A percentile compares a stretch with the other conserved stretches of the same genome.
Evolutionary conservation across 2,797 vertebrate genomes (phyloP).

Genomic region (Simalia tracyae): DNA sequence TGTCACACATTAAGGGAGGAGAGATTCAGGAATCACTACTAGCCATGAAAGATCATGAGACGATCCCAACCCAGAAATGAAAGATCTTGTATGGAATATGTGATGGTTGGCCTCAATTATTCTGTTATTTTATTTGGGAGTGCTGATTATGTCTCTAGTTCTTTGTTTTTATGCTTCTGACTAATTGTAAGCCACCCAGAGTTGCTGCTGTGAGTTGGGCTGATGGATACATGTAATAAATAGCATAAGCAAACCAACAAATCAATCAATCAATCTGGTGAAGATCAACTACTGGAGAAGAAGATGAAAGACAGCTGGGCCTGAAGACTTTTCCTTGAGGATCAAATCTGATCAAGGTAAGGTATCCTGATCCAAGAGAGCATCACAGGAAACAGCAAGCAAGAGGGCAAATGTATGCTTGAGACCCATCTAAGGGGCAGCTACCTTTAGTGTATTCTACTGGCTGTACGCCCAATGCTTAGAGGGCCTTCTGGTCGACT

Average conservation of each 20-base stretch:
- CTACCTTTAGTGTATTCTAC: not conserved
- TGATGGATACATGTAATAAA: not conserved
- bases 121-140: not conserved
- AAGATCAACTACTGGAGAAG: not conserved
- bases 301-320: not conserved
- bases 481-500: conserved; percentile 52
- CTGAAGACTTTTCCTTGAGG: not conserved
- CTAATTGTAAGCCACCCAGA: not conserved
- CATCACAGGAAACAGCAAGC: not conserved
- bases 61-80: not conserved
- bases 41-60: not conserved
- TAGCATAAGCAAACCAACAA: not conserved
- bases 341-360: not conserved
- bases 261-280: not conserved
- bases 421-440: not conserved
- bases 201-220: not conserved
- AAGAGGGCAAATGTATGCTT: not conserved
- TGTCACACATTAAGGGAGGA: too few relatives aligned
- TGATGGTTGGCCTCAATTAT: not conserved
- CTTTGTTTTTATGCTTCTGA: not conserved
- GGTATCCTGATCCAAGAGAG: too few relatives aligned
- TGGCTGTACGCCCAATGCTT: not conserved
- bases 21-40: not conserved
- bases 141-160: not conserved
- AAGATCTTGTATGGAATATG: not conserved